phyloP scores from a whole-genome alignment of 1,140 invertebrate species.

The Probaryconus sp. region DNA sequence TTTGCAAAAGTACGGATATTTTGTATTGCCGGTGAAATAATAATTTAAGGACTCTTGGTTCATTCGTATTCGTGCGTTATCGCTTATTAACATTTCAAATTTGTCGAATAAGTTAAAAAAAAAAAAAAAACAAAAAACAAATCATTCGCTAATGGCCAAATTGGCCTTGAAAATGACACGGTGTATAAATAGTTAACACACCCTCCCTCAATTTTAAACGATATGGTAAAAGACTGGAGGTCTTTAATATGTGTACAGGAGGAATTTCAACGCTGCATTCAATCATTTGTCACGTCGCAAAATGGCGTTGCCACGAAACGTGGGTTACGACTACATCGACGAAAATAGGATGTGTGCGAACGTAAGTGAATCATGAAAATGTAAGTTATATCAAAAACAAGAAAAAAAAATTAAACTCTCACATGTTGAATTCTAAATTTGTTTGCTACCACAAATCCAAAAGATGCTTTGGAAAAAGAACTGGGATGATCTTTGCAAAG shows the following conservation, averaged over 20 bases:
- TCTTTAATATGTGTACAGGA: constrained; percentile 4
- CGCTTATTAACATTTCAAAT: no score
- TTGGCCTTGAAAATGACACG: constrained; percentile 38
- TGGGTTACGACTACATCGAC: constrained; percentile 20
- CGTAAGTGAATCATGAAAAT: no score
- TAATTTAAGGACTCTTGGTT: no score
- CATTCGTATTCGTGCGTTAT: no score
- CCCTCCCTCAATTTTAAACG: constrained; percentile 30
- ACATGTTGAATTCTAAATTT: no score
- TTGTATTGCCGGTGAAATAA: no score
- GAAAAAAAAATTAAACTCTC: no score
- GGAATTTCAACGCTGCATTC: constrained; percentile 46
- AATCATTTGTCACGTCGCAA: constrained; percentile 51
- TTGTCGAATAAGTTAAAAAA: no score
- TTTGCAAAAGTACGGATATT: no score
- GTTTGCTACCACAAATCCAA: no score
- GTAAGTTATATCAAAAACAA: constrained; percentile 8
- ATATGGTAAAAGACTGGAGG: neutral
- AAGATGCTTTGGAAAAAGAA: no score
- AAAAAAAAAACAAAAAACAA: constrained; percentile 12
- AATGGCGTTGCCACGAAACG: constrained; percentile 28
- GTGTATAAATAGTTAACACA: constrained; percentile 31
- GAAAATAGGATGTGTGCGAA: constrained; percentile 9
- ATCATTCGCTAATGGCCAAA: constrained; percentile 2
- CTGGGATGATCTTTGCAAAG: no score